These are phyloP conservation scores for Aelia acuminata DNA, from an alignment of 2,888 invertebrate species.

Conservation along the genomic window DNA sequence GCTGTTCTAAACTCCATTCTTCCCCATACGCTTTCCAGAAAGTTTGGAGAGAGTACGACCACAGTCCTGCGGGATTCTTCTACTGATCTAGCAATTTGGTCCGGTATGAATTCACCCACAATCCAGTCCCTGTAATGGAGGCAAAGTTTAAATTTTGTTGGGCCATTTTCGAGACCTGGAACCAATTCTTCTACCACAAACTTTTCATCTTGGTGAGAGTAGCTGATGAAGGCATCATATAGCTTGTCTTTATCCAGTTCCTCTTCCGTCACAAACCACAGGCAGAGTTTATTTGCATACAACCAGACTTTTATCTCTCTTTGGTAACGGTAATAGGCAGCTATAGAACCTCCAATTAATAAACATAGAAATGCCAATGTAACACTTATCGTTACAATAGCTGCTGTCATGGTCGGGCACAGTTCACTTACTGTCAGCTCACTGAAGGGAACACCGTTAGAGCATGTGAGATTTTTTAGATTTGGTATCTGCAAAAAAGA, in stretches of 20 bases:
- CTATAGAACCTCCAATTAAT: conserved; percentile 70
- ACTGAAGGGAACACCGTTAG: conserved; percentile 67
- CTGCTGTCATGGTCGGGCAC: conserved; percentile 69
- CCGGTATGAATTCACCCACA: conserved; percentile 81
- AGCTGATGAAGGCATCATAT: conserved; percentile 87
- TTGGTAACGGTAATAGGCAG: conserved; percentile 73
- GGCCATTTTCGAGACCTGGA: conserved; percentile 77
- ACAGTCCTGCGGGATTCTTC: conserved; percentile 80
- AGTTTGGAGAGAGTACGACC: conserved; percentile 80
- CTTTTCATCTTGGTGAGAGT: conserved; percentile 80
- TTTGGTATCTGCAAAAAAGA: conserved; percentile 66
- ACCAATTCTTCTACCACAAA: conserved; percentile 75
- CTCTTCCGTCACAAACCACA: conserved; percentile 78
- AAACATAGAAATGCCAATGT: conserved; percentile 71
- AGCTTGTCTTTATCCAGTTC: conserved; percentile 78
- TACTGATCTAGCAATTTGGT: conserved; percentile 78
- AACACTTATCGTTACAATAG: conserved; percentile 69
- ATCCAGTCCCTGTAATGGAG: conserved; percentile 83
- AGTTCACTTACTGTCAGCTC: conserved; percentile 70
- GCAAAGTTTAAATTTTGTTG: conserved; percentile 78
- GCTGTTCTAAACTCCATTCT: conserved; percentile 83
- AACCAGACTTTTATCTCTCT: conserved; percentile 79
- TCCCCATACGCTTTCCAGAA: conserved; percentile 83
- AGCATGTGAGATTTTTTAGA: conserved; percentile 68
- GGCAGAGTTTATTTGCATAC: conserved; percentile 73